Base-by-base conservation (phyloP, 2,113 vertebrate species). In the Mustela nigripes region DNA sequence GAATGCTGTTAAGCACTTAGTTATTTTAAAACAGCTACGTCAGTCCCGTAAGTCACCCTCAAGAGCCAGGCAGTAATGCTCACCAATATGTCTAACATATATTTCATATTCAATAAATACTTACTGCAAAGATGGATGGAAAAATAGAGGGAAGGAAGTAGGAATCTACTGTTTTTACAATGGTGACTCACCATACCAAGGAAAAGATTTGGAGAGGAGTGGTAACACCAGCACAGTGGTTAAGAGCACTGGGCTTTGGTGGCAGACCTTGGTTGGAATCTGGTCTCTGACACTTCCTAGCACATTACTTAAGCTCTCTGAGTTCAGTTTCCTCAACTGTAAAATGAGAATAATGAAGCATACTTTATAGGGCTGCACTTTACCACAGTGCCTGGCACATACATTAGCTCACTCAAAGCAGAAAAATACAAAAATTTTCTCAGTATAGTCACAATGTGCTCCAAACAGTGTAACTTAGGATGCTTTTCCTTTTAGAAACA, bases 21-120 rank as follows among this genome's bases (percentile, higher is more conserved):
- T 67, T 67, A 42, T 71, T 74, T 78, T 48, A 60, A 96, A 86
- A 86, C 4, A 84, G 45, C 69, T 83, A 53, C n/a, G 1, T 56
- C 91, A 89, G 26, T 92, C 58, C 89, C 85, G 8, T 24, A 26
- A 89, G 39, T 85, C 76, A 94, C 24, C 71, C 65, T 89, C 36
- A 97, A 84, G n/a, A 88, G 36, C 65, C 14, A 93, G 50, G 80
- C 83, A 93, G 26, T 73, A 42, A 74, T 45, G 89, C 12, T 88
- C 67, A 83, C 73, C 65, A 96, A 42, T 65, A 42, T 60, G 50
- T 71, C 65, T 84, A 53, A 36, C 5, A 93, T 31, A 62, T 11
- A 90, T 9, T 71, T 96, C 74, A 71, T n/a, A 76, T n/a, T 86
- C 62, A 90, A 26, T 69, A 88, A 93, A 12, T 71, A 95, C n/a